phyloP scores from a whole-genome alignment of 53 echinoderm and acorn worm species.

The Mesocentrotus franciscanus region DNA sequence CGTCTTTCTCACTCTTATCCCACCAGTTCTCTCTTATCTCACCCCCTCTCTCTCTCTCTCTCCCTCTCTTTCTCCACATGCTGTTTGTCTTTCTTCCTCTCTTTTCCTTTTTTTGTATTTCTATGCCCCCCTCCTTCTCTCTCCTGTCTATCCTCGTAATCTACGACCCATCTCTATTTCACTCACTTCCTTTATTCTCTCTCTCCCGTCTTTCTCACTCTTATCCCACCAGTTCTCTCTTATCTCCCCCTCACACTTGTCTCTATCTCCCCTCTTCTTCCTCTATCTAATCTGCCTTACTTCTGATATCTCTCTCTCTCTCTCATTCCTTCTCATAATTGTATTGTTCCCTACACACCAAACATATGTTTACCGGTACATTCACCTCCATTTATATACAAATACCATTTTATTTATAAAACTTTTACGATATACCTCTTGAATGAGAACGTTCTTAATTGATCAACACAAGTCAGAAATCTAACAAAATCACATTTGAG shows the following conservation, averaged over 20 bases:
- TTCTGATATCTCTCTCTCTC: not conserved
- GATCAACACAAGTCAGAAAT: not conserved
- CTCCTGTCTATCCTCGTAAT: not conserved
- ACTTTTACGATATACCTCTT: not conserved
- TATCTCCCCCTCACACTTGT: not conserved
- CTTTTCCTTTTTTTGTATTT: not conserved
- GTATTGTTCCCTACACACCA: not conserved
- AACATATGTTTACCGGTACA: not conserved
- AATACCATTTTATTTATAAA: not conserved
- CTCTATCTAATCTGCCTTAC: too few species aligned
- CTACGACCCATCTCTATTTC: not conserved
- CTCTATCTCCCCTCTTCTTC: not conserved
- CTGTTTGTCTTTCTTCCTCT: not conserved
- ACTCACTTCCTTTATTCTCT: not conserved
- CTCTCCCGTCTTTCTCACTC: not conserved
- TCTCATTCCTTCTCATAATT: not conserved
- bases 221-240: not conserved
- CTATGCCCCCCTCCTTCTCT: not conserved
- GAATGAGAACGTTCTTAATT: not conserved
- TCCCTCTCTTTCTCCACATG: too few species aligned
- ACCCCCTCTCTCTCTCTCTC: not conserved
- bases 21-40: too few species aligned
- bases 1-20: not conserved
- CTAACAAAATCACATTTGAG: not conserved
- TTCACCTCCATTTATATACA: not conserved